Evolutionary conservation across 2,888 invertebrate species (phyloP), one percentile per base, ranked within the genome.

Genomic region (Epistrophe eligans): DNA sequence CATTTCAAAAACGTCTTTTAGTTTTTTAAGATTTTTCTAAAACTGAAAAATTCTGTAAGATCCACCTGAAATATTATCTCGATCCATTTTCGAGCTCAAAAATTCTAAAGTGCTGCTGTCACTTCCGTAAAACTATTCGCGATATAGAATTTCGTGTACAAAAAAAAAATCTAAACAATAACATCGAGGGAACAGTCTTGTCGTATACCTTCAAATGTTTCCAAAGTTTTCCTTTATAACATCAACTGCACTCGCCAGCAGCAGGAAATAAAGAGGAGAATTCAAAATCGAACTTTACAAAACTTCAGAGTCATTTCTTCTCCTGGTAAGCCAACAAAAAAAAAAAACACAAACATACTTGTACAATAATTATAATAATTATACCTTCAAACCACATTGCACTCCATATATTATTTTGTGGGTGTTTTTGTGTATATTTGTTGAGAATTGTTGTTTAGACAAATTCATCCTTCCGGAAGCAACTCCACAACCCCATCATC

Each of bases 401-500:
- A n/a, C 19, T 55, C 8, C 28, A 28, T 5, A 35, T 5, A 24
- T n/a, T 19, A 10, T 71, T n/a, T 15, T 64, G 28, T 38, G 8
- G 15, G 43, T 43, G 43, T 15, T 0, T 43, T 43, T 43, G 15
- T 43, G 24, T 24, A 3, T 1, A 24, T 2, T 24, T 24, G 24
- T 62, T 48, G 17, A 57, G 38, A 50, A 73, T 67, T 57, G 50
- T 66, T 57, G 52, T 67, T 62, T 60, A 35, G 58, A 72, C 50
- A 64, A 45, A 50, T 57, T 50, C 52, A 72, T 72, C 52, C 72
- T 64, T 28, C 28, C 38, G 73, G 79, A 74, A 70, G 62, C n/a
- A 28, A 62, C 13, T 2, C 0, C 4, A 2, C 15, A 48, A n/a
- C 17, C 66, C 13, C 11, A 32, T 24, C 24, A 24, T 24, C 15